Percentiles rank a stretch among this genome's conserved stretches.
phyloP scores from a whole-genome alignment of 1,140 invertebrate species.

The Drosophila elegans region DNA sequence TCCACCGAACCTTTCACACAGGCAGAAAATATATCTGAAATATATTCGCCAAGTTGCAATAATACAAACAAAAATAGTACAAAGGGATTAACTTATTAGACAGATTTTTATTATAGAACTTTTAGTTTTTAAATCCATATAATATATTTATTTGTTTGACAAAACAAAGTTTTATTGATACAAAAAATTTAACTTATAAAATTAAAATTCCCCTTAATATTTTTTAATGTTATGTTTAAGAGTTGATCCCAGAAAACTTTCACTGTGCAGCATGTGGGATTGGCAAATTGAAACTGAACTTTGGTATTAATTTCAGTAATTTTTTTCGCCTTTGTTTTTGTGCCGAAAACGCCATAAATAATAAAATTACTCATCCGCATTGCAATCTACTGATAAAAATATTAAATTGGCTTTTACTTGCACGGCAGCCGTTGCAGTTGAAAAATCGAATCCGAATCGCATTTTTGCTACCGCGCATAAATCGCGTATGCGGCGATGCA shows the following conservation, averaged over 20 bases:
- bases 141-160: too few species aligned
- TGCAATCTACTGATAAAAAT: conserved; percentile 81
- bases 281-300: conserved; percentile 62
- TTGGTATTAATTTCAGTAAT: conserved; percentile 59
- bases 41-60: too few species aligned
- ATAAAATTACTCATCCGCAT: conserved; percentile 77
- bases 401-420: conserved; percentile 75
- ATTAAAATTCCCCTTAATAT: too few species aligned
- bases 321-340: conserved; percentile 29
- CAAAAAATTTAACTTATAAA: neutral
- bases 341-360: conserved; percentile 62
- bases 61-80: too few species aligned
- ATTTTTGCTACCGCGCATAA: conserved; percentile 72
- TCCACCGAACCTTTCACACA: neutral
- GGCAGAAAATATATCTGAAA: neutral
- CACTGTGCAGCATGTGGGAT: conserved; percentile 13
- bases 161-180: too few species aligned
- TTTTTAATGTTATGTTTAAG: too few species aligned
- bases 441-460: conserved; percentile 67
- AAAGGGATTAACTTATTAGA: too few species aligned
- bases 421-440: conserved; percentile 20
- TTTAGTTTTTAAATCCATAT: too few species aligned
- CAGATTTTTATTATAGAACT: neutral
- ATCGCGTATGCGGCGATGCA: conserved; percentile 65
- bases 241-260: neutral